A percentile compares a stretch with the other conserved stretches of the same genome.
phyloP scores from a whole-genome alignment of 2,797 vertebrate species.

The Borostomias antarcticus region DNA sequence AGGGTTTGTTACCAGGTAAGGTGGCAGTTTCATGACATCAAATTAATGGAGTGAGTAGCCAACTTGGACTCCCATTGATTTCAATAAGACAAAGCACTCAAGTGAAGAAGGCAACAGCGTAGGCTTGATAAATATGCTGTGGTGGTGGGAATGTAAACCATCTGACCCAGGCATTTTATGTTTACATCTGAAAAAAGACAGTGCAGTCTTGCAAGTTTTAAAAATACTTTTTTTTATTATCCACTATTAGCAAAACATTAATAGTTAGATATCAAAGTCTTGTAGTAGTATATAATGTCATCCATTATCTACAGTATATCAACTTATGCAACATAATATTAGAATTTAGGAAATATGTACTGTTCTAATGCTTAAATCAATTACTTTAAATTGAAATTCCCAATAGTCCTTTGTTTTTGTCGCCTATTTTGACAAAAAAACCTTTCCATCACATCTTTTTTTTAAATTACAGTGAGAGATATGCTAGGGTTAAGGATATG shows the following conservation, averaged over 20 bases:
- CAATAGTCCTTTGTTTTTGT: no score
- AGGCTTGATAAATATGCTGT: conserved; percentile 58
- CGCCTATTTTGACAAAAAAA: no score
- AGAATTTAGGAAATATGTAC: no score
- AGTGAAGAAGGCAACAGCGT: conserved; percentile 65
- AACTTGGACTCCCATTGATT: conserved; percentile 72
- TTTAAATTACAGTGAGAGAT: no score
- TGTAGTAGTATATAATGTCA: background rate
- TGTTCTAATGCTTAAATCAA: no score
- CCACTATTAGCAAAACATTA: no score
- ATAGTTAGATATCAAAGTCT: background rate
- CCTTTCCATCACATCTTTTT: no score
- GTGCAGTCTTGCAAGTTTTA: no score
- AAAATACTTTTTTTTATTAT: no score
- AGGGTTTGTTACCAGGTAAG: conserved; percentile 47
- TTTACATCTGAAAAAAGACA: background rate
- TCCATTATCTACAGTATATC: background rate
- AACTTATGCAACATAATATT: no score
- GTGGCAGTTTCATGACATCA: conserved; percentile 59
- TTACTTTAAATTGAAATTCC: no score
- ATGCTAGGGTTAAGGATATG: no score
- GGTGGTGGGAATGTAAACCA: conserved; percentile 44
- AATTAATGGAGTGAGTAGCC: conserved; percentile 74
- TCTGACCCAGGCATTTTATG: conserved; percentile 26
- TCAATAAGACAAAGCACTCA: conserved; percentile 72